These are phyloP conservation scores for Papilio protenor DNA, from an alignment of 2,888 invertebrate genomes.

Conservation along the genomic window DNA sequence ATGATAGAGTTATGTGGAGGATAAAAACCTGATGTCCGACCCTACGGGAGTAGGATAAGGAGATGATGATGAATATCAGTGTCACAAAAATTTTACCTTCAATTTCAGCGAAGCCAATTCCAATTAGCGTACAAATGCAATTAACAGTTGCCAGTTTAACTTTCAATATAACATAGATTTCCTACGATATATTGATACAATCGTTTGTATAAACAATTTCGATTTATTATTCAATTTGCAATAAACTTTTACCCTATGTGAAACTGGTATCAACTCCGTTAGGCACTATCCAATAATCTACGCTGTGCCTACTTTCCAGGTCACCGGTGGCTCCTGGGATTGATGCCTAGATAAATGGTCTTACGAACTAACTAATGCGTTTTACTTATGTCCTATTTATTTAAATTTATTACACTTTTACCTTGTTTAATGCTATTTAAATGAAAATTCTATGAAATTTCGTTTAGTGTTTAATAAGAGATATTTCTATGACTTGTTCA, in stretches of 20 bases:
- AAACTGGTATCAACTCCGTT: constrained; percentile 40
- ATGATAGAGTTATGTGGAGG: too few relatives aligned
- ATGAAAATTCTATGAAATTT: too few relatives aligned
- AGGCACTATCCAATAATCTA: constrained; percentile 39
- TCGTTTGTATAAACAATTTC: constrained; percentile 1
- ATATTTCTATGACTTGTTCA: not conserved
- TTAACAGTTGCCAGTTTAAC: constrained; percentile 1
- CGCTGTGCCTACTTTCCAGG: constrained; percentile 39
- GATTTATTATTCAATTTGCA: constrained; percentile 39
- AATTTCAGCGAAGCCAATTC: not conserved
- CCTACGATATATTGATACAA: constrained; percentile 1
- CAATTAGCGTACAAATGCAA: not conserved
- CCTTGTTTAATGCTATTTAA: not conserved
- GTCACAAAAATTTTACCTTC: too few relatives aligned
- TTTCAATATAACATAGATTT: not conserved
- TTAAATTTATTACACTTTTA: not conserved
- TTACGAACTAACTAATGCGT: constrained; percentile 28
- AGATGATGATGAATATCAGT: too few relatives aligned
- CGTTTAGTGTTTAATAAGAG: not conserved
- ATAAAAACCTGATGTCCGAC: too few relatives aligned
- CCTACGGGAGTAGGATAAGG: too few relatives aligned
- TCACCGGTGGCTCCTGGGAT: constrained; percentile 44
- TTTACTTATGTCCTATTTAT: not conserved
- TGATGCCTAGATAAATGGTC: constrained; percentile 38
- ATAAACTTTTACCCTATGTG: constrained; percentile 42